These are phyloP conservation scores for Grallaria varia DNA, from an alignment of 2,113 vertebrate species.

Conservation along the genomic window DNA sequence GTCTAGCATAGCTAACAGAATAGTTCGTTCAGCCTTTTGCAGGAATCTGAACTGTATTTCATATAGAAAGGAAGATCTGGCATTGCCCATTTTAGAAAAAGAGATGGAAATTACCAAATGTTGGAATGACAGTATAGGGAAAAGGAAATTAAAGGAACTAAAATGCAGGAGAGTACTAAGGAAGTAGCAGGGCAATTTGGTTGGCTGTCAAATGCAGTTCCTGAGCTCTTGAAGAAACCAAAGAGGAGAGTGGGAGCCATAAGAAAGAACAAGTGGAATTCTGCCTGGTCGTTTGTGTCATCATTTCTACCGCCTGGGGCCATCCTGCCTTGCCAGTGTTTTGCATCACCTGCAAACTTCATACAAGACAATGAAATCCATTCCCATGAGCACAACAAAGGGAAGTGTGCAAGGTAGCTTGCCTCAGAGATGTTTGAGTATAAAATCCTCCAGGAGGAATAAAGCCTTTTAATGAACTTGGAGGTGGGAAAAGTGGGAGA, in stretches of 20 bases:
- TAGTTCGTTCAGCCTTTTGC: neutral
- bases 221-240: neutral
- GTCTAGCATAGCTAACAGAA: neutral
- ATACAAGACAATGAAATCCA: neutral
- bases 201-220: conserved; percentile 6
- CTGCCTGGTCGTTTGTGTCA: neutral
- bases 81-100: conserved; percentile 25
- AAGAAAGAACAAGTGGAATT: neutral
- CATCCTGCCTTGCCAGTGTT: neutral
- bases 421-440: neutral
- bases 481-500: neutral
- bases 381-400: neutral
- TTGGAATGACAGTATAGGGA: neutral
- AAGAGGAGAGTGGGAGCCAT: neutral
- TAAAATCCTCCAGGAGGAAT: neutral
- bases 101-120: neutral
- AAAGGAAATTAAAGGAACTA: neutral
- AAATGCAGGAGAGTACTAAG: neutral
- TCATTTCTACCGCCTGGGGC: neutral
- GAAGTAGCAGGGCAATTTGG: neutral
- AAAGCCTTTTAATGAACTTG: neutral
- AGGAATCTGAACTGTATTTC: neutral
- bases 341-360: neutral
- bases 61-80: neutral
- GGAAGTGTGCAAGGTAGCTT: neutral